Evolutionary conservation across 2,888 invertebrate species (phyloP).

Genomic region (Eueremaeus valkanovi): DNA sequence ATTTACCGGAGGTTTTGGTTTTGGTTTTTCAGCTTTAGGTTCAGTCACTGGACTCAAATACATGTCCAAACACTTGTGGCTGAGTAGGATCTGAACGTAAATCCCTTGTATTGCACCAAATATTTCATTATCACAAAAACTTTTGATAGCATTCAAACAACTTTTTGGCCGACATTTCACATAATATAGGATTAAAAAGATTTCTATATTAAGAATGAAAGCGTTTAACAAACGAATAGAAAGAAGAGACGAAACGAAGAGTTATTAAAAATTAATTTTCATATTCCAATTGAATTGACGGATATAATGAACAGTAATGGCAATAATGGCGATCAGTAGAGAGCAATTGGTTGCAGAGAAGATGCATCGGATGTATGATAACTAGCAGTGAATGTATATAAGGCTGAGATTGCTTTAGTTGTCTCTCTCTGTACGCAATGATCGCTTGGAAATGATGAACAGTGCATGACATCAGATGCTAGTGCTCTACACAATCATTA

Average conservation of each 20-base stretch:
- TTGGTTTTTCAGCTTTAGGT: background rate
- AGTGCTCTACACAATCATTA: background rate
- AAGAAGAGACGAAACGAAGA: background rate
- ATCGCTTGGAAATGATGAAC: slow-evolving; percentile 16
- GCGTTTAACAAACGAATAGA: background rate
- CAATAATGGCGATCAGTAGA: slow-evolving; percentile 31
- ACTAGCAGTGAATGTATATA: background rate
- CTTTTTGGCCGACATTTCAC: too few relatives aligned
- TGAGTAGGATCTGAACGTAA: background rate
- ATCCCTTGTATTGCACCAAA: background rate
- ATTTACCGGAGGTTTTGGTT: background rate
- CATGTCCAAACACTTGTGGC: background rate
- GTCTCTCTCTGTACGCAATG: background rate
- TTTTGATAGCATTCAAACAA: background rate
- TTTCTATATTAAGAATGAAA: background rate
- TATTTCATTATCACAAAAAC: background rate
- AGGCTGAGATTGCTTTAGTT: background rate
- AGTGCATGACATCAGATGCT: slow-evolving; percentile 11
- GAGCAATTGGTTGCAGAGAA: slow-evolving; percentile 15
- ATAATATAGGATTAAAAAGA: too few relatives aligned
- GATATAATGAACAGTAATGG: slow-evolving; percentile 2
- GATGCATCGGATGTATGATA: background rate
- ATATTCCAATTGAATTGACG: background rate
- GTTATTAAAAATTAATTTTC: background rate
- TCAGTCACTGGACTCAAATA: slow-evolving; percentile 22